These are phyloP conservation scores for Diarsia mendica DNA, from an alignment of 2,888 invertebrate genomes.

Conservation along the genomic window DNA sequence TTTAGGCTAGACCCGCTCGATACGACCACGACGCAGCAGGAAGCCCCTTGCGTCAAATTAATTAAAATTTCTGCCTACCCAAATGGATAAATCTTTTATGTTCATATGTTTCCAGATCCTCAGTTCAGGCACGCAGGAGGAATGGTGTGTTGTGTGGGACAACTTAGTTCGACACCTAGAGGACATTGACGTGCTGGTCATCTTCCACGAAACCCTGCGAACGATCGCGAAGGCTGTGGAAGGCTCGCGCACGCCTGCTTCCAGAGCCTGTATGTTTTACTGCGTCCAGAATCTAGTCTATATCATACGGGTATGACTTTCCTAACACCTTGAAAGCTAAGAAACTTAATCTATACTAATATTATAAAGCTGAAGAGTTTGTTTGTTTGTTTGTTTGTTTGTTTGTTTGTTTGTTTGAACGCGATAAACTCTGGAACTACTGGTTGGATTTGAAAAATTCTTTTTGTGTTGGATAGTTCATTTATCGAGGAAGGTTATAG, in stretches of 20 bases:
- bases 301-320: constrained; percentile 77
- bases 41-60: neutral
- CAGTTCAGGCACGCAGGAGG: constrained; percentile 76
- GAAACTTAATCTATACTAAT: too few species aligned
- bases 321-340: neutral
- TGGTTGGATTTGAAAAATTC: too few species aligned
- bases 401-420: too few species aligned
- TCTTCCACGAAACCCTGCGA: constrained; percentile 74
- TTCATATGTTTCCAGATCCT: constrained; percentile 68
- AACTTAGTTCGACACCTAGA: constrained; percentile 70
- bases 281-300: constrained; percentile 80
- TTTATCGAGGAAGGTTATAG: too few species aligned
- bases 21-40: neutral
- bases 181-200: constrained; percentile 68
- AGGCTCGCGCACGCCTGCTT: constrained; percentile 70
- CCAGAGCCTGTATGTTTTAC: constrained; percentile 79
- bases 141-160: constrained; percentile 83
- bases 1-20: neutral
- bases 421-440: too few species aligned
- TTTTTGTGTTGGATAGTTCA: too few species aligned
- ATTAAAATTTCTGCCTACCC: neutral
- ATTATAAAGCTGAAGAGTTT: too few species aligned
- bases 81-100: neutral
- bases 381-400: too few species aligned
- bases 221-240: constrained; percentile 74